These are phyloP conservation scores for Brassicogethes aeneus DNA, from an alignment of 2,888 invertebrate species.

Conservation along the genomic window DNA sequence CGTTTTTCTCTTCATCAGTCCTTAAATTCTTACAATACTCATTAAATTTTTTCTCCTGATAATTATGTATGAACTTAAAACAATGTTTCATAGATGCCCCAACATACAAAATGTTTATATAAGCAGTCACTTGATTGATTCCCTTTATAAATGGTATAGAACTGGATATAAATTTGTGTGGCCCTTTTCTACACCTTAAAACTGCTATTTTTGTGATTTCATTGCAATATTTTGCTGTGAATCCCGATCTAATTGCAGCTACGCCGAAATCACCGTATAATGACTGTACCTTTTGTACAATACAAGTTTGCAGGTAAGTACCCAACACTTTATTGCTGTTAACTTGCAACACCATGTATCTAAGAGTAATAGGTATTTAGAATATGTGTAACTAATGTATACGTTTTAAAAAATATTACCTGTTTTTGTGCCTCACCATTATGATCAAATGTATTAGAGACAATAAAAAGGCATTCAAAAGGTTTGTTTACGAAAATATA, in stretches of 20 bases:
- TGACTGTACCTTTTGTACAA: slow-evolving; percentile 56
- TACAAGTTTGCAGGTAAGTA: slow-evolving; percentile 8
- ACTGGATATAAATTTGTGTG: slow-evolving; percentile 62
- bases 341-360: neutral
- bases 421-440: no score
- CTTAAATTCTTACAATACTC: slow-evolving; percentile 51
- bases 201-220: slow-evolving; percentile 65
- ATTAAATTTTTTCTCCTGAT: slow-evolving; percentile 58
- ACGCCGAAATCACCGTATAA: slow-evolving; percentile 69
- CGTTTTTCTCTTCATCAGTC: slow-evolving; percentile 53
- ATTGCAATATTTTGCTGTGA: slow-evolving; percentile 72
- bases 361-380: no score
- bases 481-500: no score
- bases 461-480: no score
- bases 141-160: slow-evolving; percentile 60
- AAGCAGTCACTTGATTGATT: slow-evolving; percentile 53
- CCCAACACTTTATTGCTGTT: neutral
- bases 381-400: no score
- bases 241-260: slow-evolving; percentile 61
- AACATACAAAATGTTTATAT: slow-evolving; percentile 57
- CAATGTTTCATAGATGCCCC: slow-evolving; percentile 75
- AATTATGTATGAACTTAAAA: slow-evolving; percentile 60
- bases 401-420: no score
- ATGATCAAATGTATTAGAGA: no score
- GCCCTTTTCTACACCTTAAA: slow-evolving; percentile 63